A percentile compares a stretch with the other conserved stretches of the same genome.
phyloP scores from a whole-genome alignment of 2,797 vertebrate species.

The Rhinichthys osculus region DNA sequence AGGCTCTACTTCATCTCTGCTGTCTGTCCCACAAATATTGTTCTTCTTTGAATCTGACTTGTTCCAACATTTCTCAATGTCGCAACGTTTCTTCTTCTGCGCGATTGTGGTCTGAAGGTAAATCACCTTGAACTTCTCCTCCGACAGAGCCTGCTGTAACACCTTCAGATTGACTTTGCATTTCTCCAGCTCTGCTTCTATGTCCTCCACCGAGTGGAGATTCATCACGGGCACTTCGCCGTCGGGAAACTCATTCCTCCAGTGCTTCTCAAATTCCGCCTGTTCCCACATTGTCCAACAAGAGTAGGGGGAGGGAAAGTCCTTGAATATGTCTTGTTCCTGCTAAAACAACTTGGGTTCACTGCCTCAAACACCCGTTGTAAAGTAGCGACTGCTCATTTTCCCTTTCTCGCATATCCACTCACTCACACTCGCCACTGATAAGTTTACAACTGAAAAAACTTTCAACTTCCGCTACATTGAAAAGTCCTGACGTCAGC shows the following conservation, averaged over 20 bases:
- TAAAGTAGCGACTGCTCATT: constrained; percentile 28
- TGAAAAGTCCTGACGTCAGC: constrained; percentile 60
- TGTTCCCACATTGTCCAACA: constrained; percentile 84
- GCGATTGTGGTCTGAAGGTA: constrained; percentile 89
- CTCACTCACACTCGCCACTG: constrained; percentile 2
- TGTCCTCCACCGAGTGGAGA: constrained; percentile 81
- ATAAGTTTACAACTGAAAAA: constrained; percentile 54
- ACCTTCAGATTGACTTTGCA: constrained; percentile 82
- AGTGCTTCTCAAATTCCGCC: constrained; percentile 88
- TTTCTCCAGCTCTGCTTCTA: constrained; percentile 86
- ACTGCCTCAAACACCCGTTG: not conserved
- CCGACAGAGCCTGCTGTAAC: constrained; percentile 86
- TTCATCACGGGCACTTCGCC: constrained; percentile 84
- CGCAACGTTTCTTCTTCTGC: constrained; percentile 67
- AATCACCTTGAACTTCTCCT: constrained; percentile 92
- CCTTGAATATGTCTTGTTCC: not conserved
- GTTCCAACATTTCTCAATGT: constrained; percentile 53
- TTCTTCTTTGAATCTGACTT: constrained; percentile 41
- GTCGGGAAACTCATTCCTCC: constrained; percentile 90
- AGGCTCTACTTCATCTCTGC: constrained; percentile 38
- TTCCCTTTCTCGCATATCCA: not conserved
- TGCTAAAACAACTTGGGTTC: not conserved
- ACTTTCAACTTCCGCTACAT: constrained; percentile 67
- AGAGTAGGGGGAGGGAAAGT: not conserved
- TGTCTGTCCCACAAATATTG: constrained; percentile 34